A percentile compares a stretch with the other conserved stretches of the same genome.
Evolutionary conservation across 2,888 invertebrate species (phyloP).

Genomic region (Desoria tigrina): DNA sequence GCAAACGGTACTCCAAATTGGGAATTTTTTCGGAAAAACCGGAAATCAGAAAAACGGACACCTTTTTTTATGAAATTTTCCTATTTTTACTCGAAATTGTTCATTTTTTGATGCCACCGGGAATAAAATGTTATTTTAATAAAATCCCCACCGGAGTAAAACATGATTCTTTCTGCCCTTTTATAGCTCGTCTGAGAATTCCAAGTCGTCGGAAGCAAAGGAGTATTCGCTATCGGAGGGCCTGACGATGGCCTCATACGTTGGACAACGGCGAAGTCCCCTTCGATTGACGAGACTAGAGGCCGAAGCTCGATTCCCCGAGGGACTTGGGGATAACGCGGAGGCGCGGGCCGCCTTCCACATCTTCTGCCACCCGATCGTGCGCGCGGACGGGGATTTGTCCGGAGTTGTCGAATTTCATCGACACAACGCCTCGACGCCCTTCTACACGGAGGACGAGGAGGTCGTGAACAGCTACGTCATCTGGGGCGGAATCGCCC

Average conservation of each 20-base stretch:
- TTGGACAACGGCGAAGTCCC: slow-evolving; percentile 58
- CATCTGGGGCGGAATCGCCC: slow-evolving; percentile 70
- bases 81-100: no score
- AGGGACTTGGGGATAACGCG: slow-evolving; percentile 46
- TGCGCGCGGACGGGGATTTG: slow-evolving; percentile 66
- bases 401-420: slow-evolving; percentile 71
- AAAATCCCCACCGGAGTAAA: no score
- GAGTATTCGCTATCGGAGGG: slow-evolving; percentile 48
- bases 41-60: no score
- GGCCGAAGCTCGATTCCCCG: slow-evolving; percentile 62
- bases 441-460: slow-evolving; percentile 68
- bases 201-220: background rate
- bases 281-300: slow-evolving; percentile 59
- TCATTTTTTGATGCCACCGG: no score
- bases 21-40: no score
- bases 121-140: no score
- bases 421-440: slow-evolving; percentile 59
- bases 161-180: no score
- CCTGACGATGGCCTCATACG: slow-evolving; percentile 57
- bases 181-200: no score
- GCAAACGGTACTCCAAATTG: no score
- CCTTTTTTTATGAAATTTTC: no score
- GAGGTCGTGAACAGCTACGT: slow-evolving; percentile 68
- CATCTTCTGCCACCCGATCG: slow-evolving; percentile 63
- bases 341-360: slow-evolving; percentile 38